These are phyloP conservation scores for Rhimphoctona megacephalus DNA, from an alignment of 2,888 invertebrate species.

Conservation along the genomic window DNA sequence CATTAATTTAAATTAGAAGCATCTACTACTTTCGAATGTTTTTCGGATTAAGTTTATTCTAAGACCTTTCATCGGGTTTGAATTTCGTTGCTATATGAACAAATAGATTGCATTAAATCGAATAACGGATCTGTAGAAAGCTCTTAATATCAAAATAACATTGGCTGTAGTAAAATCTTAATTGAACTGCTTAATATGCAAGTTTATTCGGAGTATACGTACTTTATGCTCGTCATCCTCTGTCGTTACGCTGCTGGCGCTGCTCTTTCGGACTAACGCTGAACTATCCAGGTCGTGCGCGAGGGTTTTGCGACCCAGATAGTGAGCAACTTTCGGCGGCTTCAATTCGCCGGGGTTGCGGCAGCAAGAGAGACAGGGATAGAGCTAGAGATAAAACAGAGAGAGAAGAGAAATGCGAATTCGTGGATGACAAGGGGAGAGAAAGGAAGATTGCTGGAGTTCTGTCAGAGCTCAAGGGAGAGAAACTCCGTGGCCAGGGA, in stretches of 20 bases:
- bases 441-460: constrained; percentile 39
- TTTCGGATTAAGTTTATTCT: not conserved
- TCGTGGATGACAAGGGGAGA: constrained; percentile 44
- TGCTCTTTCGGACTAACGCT: constrained; percentile 45
- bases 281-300: constrained; percentile 71
- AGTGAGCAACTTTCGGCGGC: constrained; percentile 57
- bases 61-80: not conserved
- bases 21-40: not conserved
- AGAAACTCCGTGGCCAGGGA: constrained; percentile 51
- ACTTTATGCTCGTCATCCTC: constrained; percentile 43
- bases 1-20: not conserved
- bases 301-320: constrained; percentile 73
- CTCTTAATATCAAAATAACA: not conserved
- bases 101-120: not conserved
- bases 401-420: constrained; percentile 16
- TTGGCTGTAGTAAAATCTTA: constrained; percentile 8
- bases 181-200: constrained; percentile 21
- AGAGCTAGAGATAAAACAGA: constrained; percentile 47
- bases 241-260: constrained; percentile 39
- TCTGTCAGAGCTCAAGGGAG: constrained; percentile 38
- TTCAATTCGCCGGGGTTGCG: constrained; percentile 54
- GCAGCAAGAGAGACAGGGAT: constrained; percentile 47
- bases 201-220: constrained; percentile 22
- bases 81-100: not conserved
- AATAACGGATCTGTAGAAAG: not conserved